Conservation (phyloP, 1,140 invertebrate species). For the Pectinophora gossypiella region DNA sequence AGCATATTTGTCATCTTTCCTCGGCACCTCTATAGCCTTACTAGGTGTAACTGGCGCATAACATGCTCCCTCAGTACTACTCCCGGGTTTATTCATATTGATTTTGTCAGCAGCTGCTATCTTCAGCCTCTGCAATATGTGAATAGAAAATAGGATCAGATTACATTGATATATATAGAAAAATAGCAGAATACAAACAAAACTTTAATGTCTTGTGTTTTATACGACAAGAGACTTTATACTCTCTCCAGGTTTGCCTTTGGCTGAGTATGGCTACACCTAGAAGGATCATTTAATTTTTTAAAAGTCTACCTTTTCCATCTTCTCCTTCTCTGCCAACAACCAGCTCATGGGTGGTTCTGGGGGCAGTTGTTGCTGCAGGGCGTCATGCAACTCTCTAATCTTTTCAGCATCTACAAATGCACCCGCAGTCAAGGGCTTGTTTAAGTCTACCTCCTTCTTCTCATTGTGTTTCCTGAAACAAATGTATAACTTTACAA, state of each 20-base stretch:
- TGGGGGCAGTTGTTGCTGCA: constrained; percentile 51
- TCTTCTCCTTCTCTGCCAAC: constrained; percentile 51
- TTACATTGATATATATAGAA: too few species aligned
- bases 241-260: too few species aligned
- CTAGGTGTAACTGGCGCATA: constrained; percentile 22
- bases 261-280: too few species aligned
- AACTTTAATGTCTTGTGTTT: too few species aligned
- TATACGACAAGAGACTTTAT: too few species aligned
- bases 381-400: constrained; percentile 47
- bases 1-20: constrained; percentile 35
- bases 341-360: constrained; percentile 58
- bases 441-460: constrained; percentile 52
- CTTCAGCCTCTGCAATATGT: not conserved
- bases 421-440: constrained; percentile 55
- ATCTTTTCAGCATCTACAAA: constrained; percentile 58
- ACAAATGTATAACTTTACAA: not conserved
- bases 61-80: constrained; percentile 20
- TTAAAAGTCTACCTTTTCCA: constrained; percentile 42
- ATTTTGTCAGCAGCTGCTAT: constrained; percentile 16
- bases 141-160: not conserved
- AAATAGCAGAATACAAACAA: too few species aligned
- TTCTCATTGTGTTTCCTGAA: constrained; percentile 49
- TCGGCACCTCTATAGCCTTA: constrained; percentile 52
- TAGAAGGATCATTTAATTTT: too few species aligned
- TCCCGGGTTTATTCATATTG: constrained; percentile 18